Conservation (phyloP, 2,113 vertebrate genomes). For the Edolisoma coerulescens region DNA sequence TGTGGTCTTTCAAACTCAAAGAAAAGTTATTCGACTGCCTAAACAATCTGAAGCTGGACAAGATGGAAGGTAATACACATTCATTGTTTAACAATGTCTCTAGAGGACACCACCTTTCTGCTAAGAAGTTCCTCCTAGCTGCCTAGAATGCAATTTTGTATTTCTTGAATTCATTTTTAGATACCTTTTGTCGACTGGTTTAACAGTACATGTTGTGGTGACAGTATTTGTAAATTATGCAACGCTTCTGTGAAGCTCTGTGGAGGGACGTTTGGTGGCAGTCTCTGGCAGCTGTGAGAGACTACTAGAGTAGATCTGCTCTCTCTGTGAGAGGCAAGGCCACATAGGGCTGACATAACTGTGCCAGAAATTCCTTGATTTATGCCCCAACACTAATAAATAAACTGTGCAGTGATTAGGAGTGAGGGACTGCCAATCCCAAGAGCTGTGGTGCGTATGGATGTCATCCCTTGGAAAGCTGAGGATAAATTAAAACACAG, state of each 20-base stretch:
- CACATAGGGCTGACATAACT: not conserved
- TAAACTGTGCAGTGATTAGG: not conserved
- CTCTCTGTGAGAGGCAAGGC: not conserved
- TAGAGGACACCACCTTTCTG: not conserved
- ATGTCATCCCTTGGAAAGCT: not conserved
- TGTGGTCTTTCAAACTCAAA: conserved; percentile 62
- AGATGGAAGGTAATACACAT: conserved; percentile 63
- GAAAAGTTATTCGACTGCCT: conserved; percentile 74
- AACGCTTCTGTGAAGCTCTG: not conserved
- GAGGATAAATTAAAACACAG: not conserved
- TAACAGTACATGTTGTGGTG: not conserved
- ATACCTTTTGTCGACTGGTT: not conserved
- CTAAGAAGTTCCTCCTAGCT: not conserved
- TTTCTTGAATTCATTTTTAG: not conserved
- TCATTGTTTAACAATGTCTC: not conserved
- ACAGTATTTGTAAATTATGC: not conserved
- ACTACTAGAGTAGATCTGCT: not conserved
- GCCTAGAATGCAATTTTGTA: not conserved
- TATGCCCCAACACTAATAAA: not conserved
- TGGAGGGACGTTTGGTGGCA: not conserved
- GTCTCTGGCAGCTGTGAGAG: not conserved
- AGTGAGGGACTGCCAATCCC: not conserved
- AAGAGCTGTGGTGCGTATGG: not conserved
- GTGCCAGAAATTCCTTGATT: not conserved
- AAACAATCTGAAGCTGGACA: conserved; percentile 53